Evolutionary conservation across 2,888 invertebrate genomes (phyloP), one percentile per base, ranked within the genome.

Genomic region (Encarsia formosa): DNA sequence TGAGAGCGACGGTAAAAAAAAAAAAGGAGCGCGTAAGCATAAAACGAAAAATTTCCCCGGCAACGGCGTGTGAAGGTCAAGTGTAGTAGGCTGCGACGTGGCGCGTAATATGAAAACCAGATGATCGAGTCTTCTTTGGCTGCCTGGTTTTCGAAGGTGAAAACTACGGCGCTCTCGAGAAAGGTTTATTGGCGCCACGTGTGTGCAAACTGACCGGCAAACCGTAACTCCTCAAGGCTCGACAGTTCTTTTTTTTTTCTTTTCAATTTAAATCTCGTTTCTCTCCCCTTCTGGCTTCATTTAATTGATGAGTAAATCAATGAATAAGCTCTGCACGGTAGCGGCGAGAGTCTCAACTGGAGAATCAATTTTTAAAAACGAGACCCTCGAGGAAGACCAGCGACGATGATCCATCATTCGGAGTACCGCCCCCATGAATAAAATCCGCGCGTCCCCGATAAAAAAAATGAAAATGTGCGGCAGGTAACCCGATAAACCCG

Each of bases 101-200:
- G 37, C 15, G 20, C 26, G 34, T 16, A 32, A 24, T n/a, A 44
- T 44, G 16, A 4, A 20, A 34, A 50, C 39, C 44, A 44, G 39
- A 44, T 44, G 49, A 45, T 49, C 43, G 31, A 23, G 34, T 23
- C 24, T 19, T 19, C 35, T n/a, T n/a, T 22, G 6, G 2, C 26
- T 19, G n/a, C 15, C 31, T 6, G 46, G 41, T 51, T 41, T 51
- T 32, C 37, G 41, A 46, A 51, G 51, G 51, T 51, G 45, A 51
- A 51, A 52, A 37, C 29, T n/a, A n/a, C n/a, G n/a, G n/a, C n/a
- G n/a, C n/a, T n/a, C n/a, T 46, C 19, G 46, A 42, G 42, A 46
- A 37, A 44, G 52, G 46, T 46, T 42, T 42, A 45, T 45, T 40
- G 45, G 42, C 42, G 42, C 51, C 42, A 41, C 37, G 32, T 42